Conservation (phyloP, 1,140 invertebrate species). For the Papilio machaon region DNA sequence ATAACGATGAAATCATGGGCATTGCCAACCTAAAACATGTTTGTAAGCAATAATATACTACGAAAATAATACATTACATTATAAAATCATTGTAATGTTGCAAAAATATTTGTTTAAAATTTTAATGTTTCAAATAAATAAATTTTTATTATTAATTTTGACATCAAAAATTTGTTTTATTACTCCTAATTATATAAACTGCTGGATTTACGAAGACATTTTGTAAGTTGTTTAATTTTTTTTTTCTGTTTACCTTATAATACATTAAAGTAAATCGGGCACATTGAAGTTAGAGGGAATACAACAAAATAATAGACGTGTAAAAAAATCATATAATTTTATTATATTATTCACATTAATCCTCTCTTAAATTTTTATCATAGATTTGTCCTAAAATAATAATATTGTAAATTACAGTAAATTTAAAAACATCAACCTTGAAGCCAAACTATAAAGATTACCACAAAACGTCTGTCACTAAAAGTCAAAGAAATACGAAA, state of each 20-base stretch:
- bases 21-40: background rate
- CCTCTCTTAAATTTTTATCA: background rate
- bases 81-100: background rate
- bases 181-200: background rate
- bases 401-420: background rate
- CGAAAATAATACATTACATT: background rate
- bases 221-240: too few relatives aligned
- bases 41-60: background rate
- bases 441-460: background rate
- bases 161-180: slow-evolving; percentile 50
- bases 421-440: slow-evolving; percentile 25
- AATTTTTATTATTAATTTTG: slow-evolving; percentile 65
- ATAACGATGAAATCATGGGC: background rate
- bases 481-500: background rate
- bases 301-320: background rate
- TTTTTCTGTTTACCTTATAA: background rate
- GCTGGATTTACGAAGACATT: background rate
- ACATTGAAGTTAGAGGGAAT: background rate
- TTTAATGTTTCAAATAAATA: slow-evolving; percentile 62
- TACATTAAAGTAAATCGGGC: background rate
- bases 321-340: slow-evolving; percentile 8
- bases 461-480: background rate
- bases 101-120: slow-evolving; percentile 54
- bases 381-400: background rate
- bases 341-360: background rate